Evolutionary conservation across 1,140 invertebrate genomes (phyloP).

Genomic region (Papilio xuthus): DNA sequence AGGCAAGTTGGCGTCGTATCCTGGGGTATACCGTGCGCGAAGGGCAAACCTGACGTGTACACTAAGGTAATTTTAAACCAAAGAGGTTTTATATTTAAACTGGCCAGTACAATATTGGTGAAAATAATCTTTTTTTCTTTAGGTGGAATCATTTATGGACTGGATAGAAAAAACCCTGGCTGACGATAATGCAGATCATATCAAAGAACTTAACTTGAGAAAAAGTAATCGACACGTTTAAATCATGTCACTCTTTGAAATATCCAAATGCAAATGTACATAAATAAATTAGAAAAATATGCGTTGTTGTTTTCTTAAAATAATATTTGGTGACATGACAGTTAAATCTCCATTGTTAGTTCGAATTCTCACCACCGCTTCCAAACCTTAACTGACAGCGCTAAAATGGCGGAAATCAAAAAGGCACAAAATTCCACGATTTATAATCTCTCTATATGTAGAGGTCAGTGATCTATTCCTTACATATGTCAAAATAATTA

Average conservation of each 20-base stretch:
- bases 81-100: slow-evolving; percentile 10
- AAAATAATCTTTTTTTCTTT: slow-evolving; percentile 30
- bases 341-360: too few species aligned
- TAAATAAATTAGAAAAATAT: neutral
- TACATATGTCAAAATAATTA: too few species aligned
- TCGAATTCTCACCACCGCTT: too few species aligned
- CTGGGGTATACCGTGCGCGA: slow-evolving; percentile 85
- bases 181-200: slow-evolving; percentile 68
- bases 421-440: too few species aligned
- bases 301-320: neutral
- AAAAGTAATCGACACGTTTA: slow-evolving; percentile 56
- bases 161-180: slow-evolving; percentile 73
- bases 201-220: slow-evolving; percentile 46
- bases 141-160: slow-evolving; percentile 73
- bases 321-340: too few species aligned
- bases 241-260: neutral
- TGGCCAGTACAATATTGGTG: neutral
- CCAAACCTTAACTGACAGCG: too few species aligned
- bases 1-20: slow-evolving; percentile 82
- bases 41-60: slow-evolving; percentile 85
- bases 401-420: too few species aligned
- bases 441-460: too few species aligned
- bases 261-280: neutral
- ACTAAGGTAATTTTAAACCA: slow-evolving; percentile 79
- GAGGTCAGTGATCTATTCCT: neutral